Evolutionary conservation across 2,888 invertebrate species (phyloP), one percentile per base, ranked within the genome.

Genomic region (Hartigia nigra): DNA sequence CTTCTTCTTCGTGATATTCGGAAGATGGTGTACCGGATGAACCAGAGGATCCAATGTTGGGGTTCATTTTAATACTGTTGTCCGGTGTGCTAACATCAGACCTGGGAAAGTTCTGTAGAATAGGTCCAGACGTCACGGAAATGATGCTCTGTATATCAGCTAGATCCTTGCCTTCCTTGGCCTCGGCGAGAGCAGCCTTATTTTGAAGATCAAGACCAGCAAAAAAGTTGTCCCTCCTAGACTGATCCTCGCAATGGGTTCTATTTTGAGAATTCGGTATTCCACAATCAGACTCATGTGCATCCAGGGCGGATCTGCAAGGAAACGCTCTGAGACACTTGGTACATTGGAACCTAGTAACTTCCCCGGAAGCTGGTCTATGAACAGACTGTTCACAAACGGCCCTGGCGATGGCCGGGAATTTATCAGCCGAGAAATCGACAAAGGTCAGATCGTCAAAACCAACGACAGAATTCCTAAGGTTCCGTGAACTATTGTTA

Each of bases 131-230:
- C 39, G 97, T 96, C 84, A 97, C 95, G 34, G 95, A 95, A 77
- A 97, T 93, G 82, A 97, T 97, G 37, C 96, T 96, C 89, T 96
- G 96, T 82, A 97, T 97, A 87, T 97, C 97, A 74, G 97, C 97
- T 82, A 97, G 92, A 87, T 97, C 97, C 89, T 95, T 95, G 37
- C 94, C 94, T 76, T 90, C 90, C 36, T 88, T 90, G 0, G 88
- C 88, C 55, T 90, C 91, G 4, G 83, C 85, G 74, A 90, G 14
- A 12, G 94, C 94, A 0, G 95, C 93, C 84, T 95, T 95, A 90
- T 96, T 96, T 88, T 95, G 95, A 70, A 97, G 93, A 88, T 97
- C 95, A 35, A 97, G 92, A 82, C 96, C 95, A 1, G 96, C 96
- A 88, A 98, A 96, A 90, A 98, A 97, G 85, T 96, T 96, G 80